Conservation (phyloP, 1,140 invertebrate species). For the Aradophagus sp. region DNA sequence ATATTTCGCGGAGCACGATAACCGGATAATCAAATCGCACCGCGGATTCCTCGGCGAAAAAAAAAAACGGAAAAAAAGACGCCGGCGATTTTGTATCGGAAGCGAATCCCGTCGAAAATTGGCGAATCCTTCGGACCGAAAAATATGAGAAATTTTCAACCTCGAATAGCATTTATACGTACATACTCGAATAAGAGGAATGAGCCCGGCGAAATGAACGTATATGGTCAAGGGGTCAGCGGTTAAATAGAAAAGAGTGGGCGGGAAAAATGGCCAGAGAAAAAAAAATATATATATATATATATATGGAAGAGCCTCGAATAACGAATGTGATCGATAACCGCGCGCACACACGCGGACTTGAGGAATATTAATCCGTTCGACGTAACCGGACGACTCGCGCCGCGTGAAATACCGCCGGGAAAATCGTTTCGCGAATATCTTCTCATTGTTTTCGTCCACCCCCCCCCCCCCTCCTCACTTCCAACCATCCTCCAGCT, state of each 20-base stretch:
- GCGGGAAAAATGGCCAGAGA: no score
- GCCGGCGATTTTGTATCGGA: slow-evolving; percentile 50
- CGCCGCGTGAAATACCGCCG: slow-evolving; percentile 40
- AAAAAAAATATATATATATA: no score
- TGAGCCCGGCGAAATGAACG: slow-evolving; percentile 53
- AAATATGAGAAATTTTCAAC: slow-evolving; percentile 56
- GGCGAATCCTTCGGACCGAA: slow-evolving; percentile 50
- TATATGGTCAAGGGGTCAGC: slow-evolving; percentile 56
- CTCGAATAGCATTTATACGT: slow-evolving; percentile 56
- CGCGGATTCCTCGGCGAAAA: slow-evolving; percentile 20
- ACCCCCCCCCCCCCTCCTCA: no score
- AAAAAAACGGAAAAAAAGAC: slow-evolving; percentile 38
- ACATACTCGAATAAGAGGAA: slow-evolving; percentile 56
- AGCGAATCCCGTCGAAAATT: slow-evolving; percentile 50
- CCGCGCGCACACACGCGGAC: slow-evolving; percentile 28
- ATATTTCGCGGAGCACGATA: slow-evolving; percentile 12
- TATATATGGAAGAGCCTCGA: slow-evolving; percentile 55
- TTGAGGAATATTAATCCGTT: slow-evolving; percentile 57
- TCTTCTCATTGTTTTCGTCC: no score
- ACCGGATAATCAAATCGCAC: slow-evolving; percentile 33
- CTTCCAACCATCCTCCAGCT: no score
- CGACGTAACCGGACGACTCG: slow-evolving; percentile 41
- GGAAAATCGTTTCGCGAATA: slow-evolving; percentile 25
- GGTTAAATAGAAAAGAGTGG: slow-evolving; percentile 52
- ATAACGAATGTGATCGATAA: slow-evolving; percentile 60